These are phyloP conservation scores for Hydrolagus colliei DNA, from an alignment of 2,797 vertebrate species.

Conservation along the genomic window DNA sequence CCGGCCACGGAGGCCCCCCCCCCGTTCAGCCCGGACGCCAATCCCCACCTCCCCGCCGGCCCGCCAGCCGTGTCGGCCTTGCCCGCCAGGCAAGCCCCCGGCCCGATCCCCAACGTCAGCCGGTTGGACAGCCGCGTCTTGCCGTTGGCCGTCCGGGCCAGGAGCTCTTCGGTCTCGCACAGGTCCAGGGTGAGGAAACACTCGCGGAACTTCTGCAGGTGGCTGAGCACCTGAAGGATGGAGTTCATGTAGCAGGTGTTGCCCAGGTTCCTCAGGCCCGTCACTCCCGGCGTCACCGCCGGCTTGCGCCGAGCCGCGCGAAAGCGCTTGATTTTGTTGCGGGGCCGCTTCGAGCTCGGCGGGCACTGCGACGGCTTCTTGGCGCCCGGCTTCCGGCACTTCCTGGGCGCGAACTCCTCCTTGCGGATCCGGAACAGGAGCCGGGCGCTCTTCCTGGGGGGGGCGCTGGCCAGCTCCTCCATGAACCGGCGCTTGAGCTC, in stretches of 20 bases:
- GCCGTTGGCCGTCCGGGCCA: conserved; percentile 76
- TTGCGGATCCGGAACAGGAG: conserved; percentile 77
- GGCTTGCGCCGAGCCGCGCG: conserved; percentile 67
- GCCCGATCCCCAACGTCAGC: conserved; percentile 48
- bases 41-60: conserved; percentile 54
- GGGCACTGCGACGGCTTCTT: conserved; percentile 51
- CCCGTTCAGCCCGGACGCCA: conserved; percentile 59
- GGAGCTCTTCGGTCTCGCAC: conserved; percentile 86
- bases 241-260: conserved; percentile 99
- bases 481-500: conserved; percentile 83
- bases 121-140: conserved; percentile 56
- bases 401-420: conserved; percentile 68
- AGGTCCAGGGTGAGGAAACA: conserved; percentile 95
- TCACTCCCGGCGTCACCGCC: conserved; percentile 80
- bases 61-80: conserved; percentile 52
- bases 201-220: conserved; percentile 97
- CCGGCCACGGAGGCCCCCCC: conserved; percentile 53
- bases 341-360: conserved; percentile 58
- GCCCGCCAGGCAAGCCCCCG: conserved; percentile 49
- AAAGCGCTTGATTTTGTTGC: conserved; percentile 57
- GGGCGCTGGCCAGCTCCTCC: conserved; percentile 81
- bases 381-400: conserved; percentile 73
- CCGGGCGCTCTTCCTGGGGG: conserved; percentile 88
- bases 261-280: conserved; percentile 89
- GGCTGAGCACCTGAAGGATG: conserved; percentile 95